Evolutionary conservation across 2,113 vertebrate species (phyloP), one percentile per base, ranked within the genome.

Genomic region (Neolamprologus brichardi): DNA sequence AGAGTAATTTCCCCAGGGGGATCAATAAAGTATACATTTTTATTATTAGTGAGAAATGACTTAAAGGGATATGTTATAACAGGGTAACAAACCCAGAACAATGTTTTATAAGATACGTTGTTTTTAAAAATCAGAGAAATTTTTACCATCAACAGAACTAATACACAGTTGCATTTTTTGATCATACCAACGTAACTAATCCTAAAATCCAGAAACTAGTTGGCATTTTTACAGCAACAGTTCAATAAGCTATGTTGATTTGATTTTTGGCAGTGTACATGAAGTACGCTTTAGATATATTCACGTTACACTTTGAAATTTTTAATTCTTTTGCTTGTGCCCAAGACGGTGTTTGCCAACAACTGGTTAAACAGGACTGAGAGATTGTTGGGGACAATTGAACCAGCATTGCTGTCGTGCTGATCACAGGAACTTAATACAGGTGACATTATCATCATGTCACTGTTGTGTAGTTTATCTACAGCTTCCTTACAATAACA

Each of bases 391-490:
- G 30, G 30, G 17, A 64, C 17, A 64, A 6, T n/a, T 62, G 58
- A 62, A 62, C 17, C 17, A 64, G 30, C 6, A 64, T 64, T 64
- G 30, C 60, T 64, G 60, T 64, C 6, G 1, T 34, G 9, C 60
- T 64, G 60, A 64, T 34, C 60, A 64, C 60, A 64, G 60, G 17
- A 64, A n/a, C 60, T 34, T 64, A 64, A 64, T 64, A n/a, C 30
- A 34, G 60, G 56, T 32, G 28, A 6, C 4, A 60, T 60, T 18
- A 32, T 60, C 54, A 58, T 58, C 8, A 32, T 60, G 28, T 32
- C 28, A 60, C 56, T 10, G 56, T 18, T 30, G 56, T 60, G 56
- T 60, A 30, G 56, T 60, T 60, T 28, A 60, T 60, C 56, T 30
- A 30, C 25, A 17, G 25, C 15, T 60, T 18, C 32, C 32, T 37